Evolutionary conservation across 30 jellyfish, hydroid and myxozoan genomes (phyloP).

Genomic region (Sanderia malayensis): DNA sequence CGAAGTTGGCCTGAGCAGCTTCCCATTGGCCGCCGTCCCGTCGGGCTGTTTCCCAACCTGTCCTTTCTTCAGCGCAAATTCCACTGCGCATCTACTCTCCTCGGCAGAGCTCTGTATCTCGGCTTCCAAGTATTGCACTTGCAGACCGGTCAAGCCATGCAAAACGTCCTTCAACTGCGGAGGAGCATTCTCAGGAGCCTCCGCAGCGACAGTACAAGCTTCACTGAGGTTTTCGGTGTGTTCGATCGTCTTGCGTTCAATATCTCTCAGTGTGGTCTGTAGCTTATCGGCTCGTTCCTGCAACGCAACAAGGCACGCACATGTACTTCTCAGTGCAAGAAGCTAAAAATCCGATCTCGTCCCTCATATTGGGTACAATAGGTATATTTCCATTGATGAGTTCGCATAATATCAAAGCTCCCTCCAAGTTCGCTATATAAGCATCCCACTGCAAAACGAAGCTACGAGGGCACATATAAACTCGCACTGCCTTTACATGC

Average conservation of each 20-base stretch:
- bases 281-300: slow-evolving; percentile 37
- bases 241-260: slow-evolving; percentile 18
- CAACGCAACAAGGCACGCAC: no score
- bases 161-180: slow-evolving; percentile 12
- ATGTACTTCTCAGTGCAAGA: no score
- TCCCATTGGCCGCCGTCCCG: slow-evolving; percentile 19
- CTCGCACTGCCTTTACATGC: no score
- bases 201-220: not conserved
- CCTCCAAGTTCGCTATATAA: no score
- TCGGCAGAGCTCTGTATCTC: slow-evolving; percentile 38
- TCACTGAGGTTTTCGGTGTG: slow-evolving; percentile 8
- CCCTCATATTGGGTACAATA: no score
- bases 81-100: slow-evolving; percentile 41
- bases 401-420: no score
- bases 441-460: no score
- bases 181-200: slow-evolving; percentile 28
- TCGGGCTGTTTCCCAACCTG: slow-evolving; percentile 15
- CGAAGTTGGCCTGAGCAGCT: slow-evolving; percentile 34
- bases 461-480: no score
- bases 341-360: no score
- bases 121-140: slow-evolving; percentile 38
- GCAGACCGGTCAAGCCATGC: slow-evolving; percentile 32
- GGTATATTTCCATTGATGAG: no score
- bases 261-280: slow-evolving; percentile 6
- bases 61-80: slow-evolving; percentile 24